Conservation (phyloP, 2,797 vertebrate species). For the Harpagifer antarcticus region DNA sequence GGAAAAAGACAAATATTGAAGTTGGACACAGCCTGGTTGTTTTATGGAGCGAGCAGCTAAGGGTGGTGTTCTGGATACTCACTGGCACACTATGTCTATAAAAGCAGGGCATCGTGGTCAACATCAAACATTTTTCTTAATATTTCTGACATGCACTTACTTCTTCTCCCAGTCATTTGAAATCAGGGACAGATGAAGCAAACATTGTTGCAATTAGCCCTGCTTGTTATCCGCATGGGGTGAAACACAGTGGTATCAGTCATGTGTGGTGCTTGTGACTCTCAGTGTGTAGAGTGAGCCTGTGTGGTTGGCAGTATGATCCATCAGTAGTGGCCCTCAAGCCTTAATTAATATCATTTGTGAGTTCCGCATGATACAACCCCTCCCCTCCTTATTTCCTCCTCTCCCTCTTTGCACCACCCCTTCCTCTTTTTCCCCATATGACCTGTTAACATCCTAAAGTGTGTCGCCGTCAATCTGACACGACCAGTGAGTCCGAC, state of each 20-base stretch:
- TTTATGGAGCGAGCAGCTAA: constrained; percentile 55
- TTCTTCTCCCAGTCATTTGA: constrained; percentile 26
- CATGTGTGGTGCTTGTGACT: constrained; percentile 76
- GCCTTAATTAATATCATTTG: constrained; percentile 81
- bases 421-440: constrained; percentile 23
- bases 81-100: constrained; percentile 17
- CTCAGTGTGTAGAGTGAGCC: constrained; percentile 70
- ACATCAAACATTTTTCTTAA: constrained; percentile 32
- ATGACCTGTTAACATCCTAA: constrained; percentile 55
- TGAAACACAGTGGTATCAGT: constrained; percentile 53
- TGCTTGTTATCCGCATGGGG: constrained; percentile 39
- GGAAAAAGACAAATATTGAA: constrained; percentile 78
- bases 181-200: constrained; percentile 37
- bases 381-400: constrained; percentile 7
- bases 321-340: constrained; percentile 59
- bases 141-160: constrained; percentile 42
- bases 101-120: constrained; percentile 33
- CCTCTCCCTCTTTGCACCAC: constrained; percentile 22
- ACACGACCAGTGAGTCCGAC: constrained; percentile 31
- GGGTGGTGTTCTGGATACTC: constrained; percentile 43
- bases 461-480: constrained; percentile 50
- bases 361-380: constrained; percentile 58
- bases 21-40: constrained; percentile 61
- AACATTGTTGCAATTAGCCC: constrained; percentile 34
- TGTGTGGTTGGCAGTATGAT: constrained; percentile 70